Base-by-base conservation (phyloP, 1,140 invertebrate species). In the Parasteatoda tepidariorum region DNA sequence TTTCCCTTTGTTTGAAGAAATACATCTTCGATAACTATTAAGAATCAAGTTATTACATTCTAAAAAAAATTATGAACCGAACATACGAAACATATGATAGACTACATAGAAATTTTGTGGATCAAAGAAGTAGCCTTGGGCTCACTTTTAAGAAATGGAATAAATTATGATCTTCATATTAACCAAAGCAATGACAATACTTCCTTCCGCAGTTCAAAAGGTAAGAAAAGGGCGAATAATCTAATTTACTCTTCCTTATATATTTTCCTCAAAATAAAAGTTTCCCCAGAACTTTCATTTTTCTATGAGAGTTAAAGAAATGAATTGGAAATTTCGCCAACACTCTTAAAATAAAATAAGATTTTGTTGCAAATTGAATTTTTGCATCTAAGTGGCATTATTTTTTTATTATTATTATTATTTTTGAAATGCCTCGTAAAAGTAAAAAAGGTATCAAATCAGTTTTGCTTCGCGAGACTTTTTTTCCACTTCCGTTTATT, bases 321-420 rank as follows among this genome's bases (percentile, higher is more conserved):
- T 33, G 38, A 54, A 71, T 71, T 54, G 41, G 28, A 71, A 54
- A 55, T 33, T 75, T 61, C 38, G 22, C 48, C 34, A 4, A 11
- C 31, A 24, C 26, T 33, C 55, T 62, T 75, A 62, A 48, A 48
- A 75, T 28, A 57, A 75, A 75, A 75, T 75, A 75, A 38, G 73
- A 75, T 75, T 61, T 61, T 11, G 38, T 4, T 34, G 48, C 2
- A 62, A 75, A 75, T 59, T 75, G 73, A 75, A 75, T 61, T 75
- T 75, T 62, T 61, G 28, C 26, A 62, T 57, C 41, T 33, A 61
- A 62, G 73, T 75, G 33, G 54, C 31, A 55, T 30, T 59, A 73
- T 73, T 73, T 31, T 73, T 73, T 13, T 38, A 33, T 55, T 18
- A 31, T n/a, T n/a, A n/a, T n/a, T n/a, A n/a, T n/a, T n/a, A n/a